Base-by-base conservation (phyloP, 2,113 vertebrate species). In the Thamnophis sirtalis region DNA sequence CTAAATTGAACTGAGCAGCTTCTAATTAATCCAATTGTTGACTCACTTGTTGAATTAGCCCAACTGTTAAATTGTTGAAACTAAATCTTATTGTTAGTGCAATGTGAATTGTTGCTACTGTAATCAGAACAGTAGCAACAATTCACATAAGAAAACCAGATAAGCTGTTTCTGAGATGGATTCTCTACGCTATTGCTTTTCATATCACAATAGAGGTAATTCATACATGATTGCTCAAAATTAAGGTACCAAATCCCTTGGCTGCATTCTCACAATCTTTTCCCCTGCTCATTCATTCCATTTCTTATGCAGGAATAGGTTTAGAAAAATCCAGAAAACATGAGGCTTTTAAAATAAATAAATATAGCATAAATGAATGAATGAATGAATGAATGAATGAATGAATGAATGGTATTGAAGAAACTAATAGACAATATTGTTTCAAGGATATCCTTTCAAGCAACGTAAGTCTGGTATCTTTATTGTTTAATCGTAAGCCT, bases 401-500 rank as follows among this genome's bases (percentile, higher is more conserved):
- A 63, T 33, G 63, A 73, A 73, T 54, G 51, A 88, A 55, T 56
- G 73, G 86, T 56, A 48, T 90, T 91, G 91, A 91, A 92, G 60
- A 90, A 94, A 89, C 88, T 51, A 6, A 24, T 92, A 93, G 92
- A 90, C 33, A 63, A 84, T 51, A 2, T 51, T 73, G n/a, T 56
- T 91, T 86, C 0, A 0, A 94, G 0, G 54, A 90, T 54, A 95
- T 56, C 84, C 90, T 86, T 87, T 94, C 0, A 1, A 28, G 91
- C 92, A 87, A 92, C 54, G 84, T n/a, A 95, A 95, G 92, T 60
- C 91, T 17, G 0, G 0, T 63, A 90, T 93, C 86, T 51, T 0
- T 0, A 58, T 54, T 90, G 33, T 84, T 93, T 91, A 94, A 94
- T 91, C 84, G 48, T 43, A 93, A 96, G 96, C 95, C 93, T 92